Conservation (phyloP, 2,113 vertebrate species). For the Oncorhynchus clarkii region DNA sequence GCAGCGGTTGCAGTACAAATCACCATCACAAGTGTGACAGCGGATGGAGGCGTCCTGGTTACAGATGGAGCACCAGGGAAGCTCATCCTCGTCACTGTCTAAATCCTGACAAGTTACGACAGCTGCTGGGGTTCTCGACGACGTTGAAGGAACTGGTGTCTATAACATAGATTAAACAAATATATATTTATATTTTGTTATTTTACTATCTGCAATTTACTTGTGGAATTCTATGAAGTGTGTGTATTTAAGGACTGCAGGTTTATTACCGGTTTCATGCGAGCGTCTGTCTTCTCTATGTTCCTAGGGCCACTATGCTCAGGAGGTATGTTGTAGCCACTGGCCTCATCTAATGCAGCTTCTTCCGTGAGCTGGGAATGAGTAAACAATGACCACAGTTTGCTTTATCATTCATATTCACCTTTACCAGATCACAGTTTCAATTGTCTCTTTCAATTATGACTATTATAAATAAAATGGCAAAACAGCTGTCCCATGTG, state of each 20-base stretch:
- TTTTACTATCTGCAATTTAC: background rate
- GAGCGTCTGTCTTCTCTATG: conserved; percentile 48
- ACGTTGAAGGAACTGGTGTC: conserved; percentile 21
- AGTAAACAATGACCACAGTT: background rate
- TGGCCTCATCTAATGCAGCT: conserved; percentile 85
- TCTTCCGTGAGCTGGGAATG: conserved; percentile 85
- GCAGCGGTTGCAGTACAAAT: conserved; percentile 91
- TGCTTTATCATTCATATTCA: background rate
- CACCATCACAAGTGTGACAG: conserved; percentile 86
- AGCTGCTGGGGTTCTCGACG: conserved; percentile 43
- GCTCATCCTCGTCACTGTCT: conserved; percentile 82
- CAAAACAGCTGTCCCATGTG: conserved; percentile 61
- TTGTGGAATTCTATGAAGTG: background rate
- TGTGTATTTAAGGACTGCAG: background rate
- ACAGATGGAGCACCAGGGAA: conserved; percentile 98
- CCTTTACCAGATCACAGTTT: background rate
- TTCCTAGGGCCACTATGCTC: conserved; percentile 69
- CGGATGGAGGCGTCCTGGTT: conserved; percentile 85
- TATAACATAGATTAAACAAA: conserved; percentile 13
- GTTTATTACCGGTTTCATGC: conserved; percentile 57
- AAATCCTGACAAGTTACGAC: conserved; percentile 44
- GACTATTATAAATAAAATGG: conserved; percentile 23
- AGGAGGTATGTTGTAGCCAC: conserved; percentile 89
- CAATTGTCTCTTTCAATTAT: background rate
- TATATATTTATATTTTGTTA: background rate